Evolutionary conservation across 2,113 vertebrate genomes (phyloP).

Genomic region (Cepphus grylle): DNA sequence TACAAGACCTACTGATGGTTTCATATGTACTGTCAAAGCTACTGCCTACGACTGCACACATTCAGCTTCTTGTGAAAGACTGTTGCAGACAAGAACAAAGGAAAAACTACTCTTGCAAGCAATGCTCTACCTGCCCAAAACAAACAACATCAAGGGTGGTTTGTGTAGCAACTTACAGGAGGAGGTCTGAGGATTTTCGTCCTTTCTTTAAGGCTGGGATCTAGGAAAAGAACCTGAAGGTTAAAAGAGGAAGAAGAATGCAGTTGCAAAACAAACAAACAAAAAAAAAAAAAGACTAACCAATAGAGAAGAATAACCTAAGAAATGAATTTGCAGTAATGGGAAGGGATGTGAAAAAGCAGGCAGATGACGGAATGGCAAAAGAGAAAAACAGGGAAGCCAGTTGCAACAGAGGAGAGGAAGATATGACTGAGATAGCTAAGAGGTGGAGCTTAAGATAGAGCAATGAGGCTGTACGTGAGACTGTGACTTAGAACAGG

Average conservation of each 20-base stretch:
- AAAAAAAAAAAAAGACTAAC: not conserved
- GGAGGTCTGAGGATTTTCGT: not conserved
- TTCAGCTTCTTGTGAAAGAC: conserved; percentile 47
- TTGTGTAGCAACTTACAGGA: conserved; percentile 7
- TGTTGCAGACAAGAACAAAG: not conserved
- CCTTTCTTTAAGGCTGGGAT: not conserved
- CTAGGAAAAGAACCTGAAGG: not conserved
- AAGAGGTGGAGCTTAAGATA: not conserved
- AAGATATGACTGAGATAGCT: not conserved
- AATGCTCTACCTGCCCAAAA: not conserved
- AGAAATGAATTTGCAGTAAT: not conserved
- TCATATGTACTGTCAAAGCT: not conserved
- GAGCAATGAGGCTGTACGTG: not conserved
- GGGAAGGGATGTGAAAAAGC: not conserved
- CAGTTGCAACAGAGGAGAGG: not conserved
- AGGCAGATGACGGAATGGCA: not conserved
- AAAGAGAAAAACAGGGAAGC: not conserved
- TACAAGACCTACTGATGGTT: not conserved
- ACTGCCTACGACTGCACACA: conserved; percentile 14
- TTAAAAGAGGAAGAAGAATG: not conserved
- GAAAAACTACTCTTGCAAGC: conserved; percentile 31
- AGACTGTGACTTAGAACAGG: not conserved
- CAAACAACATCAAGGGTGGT: conserved; percentile 20
- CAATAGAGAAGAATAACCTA: not conserved
- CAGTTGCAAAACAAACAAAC: not conserved